phyloP scores from a whole-genome alignment of 2,888 invertebrate species.

The Drosophila demipolita region DNA sequence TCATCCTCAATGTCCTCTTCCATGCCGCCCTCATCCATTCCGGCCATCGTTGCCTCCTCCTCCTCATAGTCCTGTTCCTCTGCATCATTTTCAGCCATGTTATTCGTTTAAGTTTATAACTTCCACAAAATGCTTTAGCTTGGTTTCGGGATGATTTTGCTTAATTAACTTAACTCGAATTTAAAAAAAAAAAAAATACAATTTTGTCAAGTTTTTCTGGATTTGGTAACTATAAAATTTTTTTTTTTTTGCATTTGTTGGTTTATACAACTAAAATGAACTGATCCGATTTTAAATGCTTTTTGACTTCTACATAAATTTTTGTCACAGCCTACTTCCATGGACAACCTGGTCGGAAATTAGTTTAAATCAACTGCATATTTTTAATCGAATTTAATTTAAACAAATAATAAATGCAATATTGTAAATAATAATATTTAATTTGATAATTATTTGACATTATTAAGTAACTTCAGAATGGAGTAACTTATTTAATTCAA shows the following conservation, averaged over 20 bases:
- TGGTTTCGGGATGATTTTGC: background rate
- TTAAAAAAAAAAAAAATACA: slow-evolving; percentile 1
- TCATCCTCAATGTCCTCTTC: slow-evolving; percentile 67
- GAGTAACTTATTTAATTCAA: too few species aligned
- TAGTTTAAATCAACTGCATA: too few species aligned
- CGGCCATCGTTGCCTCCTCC: slow-evolving; percentile 31
- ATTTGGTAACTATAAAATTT: slow-evolving; percentile 50
- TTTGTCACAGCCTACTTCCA: slow-evolving; percentile 23
- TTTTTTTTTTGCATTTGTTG: slow-evolving; percentile 32
- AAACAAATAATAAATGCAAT: background rate
- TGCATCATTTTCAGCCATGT: slow-evolving; percentile 56
- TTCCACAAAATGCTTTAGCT: background rate
- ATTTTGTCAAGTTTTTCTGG: slow-evolving; percentile 52
- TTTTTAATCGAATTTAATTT: background rate
- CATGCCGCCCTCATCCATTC: slow-evolving; percentile 36
- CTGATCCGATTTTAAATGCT: slow-evolving; percentile 32
- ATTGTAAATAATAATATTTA: background rate
- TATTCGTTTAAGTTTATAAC: slow-evolving; percentile 1
- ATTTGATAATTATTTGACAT: background rate
- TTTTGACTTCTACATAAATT: slow-evolving; percentile 1
- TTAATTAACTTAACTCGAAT: slow-evolving; percentile 3
- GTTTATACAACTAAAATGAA: slow-evolving; percentile 62
- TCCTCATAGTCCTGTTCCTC: slow-evolving; percentile 61
- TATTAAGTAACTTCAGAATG: background rate
- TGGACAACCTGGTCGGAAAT: background rate